A percentile compares a stretch with the other conserved stretches of the same genome.
phyloP scores from a whole-genome alignment of 2,888 invertebrate species.

The Stenodera caucasica region DNA sequence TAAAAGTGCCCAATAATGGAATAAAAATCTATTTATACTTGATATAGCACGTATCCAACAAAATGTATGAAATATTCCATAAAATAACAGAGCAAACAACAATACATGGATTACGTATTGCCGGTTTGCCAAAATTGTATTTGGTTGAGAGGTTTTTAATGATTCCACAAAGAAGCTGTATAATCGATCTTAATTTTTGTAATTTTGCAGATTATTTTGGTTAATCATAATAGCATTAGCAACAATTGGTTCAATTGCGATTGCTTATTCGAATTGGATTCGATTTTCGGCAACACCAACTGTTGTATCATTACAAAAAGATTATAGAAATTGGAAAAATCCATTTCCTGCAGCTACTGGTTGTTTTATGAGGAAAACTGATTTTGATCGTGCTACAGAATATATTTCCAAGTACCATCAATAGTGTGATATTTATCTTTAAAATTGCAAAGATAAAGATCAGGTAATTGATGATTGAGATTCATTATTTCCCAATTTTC shows the following conservation, averaged over 20 bases:
- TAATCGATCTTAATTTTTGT: background rate
- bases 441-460: too few species aligned
- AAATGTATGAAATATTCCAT: background rate
- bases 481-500: slow-evolving; percentile 23
- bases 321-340: slow-evolving; percentile 64
- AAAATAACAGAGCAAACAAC: slow-evolving; percentile 43
- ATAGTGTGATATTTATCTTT: too few species aligned
- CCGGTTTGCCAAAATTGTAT: slow-evolving; percentile 38
- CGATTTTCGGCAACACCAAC: slow-evolving; percentile 65
- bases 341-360: slow-evolving; percentile 62
- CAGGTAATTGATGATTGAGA: slow-evolving; percentile 1
- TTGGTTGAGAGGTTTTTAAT: slow-evolving; percentile 36
- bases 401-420: slow-evolving; percentile 49
- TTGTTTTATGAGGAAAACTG: slow-evolving; percentile 56
- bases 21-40: too few species aligned
- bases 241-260: slow-evolving; percentile 54
- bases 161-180: background rate
- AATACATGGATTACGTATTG: slow-evolving; percentile 46
- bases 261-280: slow-evolving; percentile 60
- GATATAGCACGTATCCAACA: too few species aligned
- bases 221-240: slow-evolving; percentile 50
- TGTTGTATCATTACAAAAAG: slow-evolving; percentile 65
- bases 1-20: too few species aligned
- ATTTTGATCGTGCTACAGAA: slow-evolving; percentile 46
- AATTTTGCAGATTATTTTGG: slow-evolving; percentile 58